Conservation (phyloP, 2,113 vertebrate genomes). For the Aythya baeri region DNA sequence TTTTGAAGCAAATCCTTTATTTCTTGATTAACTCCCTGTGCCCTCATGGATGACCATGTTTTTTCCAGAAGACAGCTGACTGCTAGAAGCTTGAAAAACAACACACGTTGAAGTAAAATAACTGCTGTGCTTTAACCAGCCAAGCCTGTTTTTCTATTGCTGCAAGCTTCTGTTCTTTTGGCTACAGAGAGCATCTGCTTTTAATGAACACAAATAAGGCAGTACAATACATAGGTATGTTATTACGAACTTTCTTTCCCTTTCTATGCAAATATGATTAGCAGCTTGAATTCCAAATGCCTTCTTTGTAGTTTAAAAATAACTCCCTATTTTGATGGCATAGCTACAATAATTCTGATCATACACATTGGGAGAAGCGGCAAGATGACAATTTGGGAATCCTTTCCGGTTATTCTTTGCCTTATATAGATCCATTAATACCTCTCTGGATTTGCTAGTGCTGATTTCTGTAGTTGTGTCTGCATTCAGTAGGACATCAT, state of each 20-base stretch:
- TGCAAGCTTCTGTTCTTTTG: background rate
- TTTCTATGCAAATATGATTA: slow-evolving; percentile 4
- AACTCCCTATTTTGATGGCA: background rate
- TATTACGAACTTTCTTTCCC: background rate
- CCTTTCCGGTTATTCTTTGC: background rate
- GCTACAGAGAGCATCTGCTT: background rate
- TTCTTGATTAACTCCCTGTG: slow-evolving; percentile 14
- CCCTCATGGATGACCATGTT: background rate
- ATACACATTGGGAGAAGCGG: background rate
- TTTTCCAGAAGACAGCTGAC: slow-evolving; percentile 19
- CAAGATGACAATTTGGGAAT: background rate
- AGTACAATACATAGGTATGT: background rate
- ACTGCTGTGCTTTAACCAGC: slow-evolving; percentile 5
- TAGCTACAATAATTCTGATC: background rate
- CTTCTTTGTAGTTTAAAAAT: slow-evolving; percentile 8
- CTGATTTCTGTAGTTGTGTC: background rate
- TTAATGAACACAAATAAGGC: slow-evolving; percentile 31
- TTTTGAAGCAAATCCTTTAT: background rate
- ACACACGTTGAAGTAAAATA: slow-evolving; percentile 14
- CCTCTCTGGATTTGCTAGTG: background rate
- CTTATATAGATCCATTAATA: background rate
- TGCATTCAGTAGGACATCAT: background rate
- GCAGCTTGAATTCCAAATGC: background rate
- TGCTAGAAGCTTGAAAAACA: slow-evolving; percentile 23
- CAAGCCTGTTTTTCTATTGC: background rate